Conservation (phyloP, 2,113 vertebrate genomes). For the Pardalotus punctatus region DNA sequence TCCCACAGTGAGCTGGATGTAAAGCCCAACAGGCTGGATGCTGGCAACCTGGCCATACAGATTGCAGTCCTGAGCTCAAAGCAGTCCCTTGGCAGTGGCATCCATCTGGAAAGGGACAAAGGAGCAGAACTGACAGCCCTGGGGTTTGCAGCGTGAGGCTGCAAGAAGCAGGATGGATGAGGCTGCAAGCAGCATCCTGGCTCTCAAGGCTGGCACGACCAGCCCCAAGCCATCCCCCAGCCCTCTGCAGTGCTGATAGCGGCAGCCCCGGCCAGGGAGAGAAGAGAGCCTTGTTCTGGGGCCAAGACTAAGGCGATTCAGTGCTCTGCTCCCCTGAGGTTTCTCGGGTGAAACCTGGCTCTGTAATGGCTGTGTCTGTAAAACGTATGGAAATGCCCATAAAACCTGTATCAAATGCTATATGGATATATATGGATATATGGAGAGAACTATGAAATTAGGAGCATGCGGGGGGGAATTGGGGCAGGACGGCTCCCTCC, state of each 20-base stretch:
- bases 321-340: constrained; percentile 72
- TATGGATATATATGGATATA: constrained; percentile 76
- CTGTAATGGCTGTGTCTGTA: constrained; percentile 80
- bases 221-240: constrained; percentile 40
- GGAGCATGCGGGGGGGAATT: constrained; percentile 68
- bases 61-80: background rate
- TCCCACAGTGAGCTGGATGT: background rate
- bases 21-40: background rate
- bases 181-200: background rate
- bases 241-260: constrained; percentile 63
- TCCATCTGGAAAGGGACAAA: background rate
- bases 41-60: background rate
- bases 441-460: constrained; percentile 79
- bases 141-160: background rate
- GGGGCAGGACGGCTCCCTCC: constrained; percentile 49
- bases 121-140: background rate
- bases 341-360: constrained; percentile 78
- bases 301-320: constrained; percentile 78
- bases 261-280: constrained; percentile 60
- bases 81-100: background rate
- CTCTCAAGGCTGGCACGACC: constrained; percentile 14
- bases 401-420: constrained; percentile 80
- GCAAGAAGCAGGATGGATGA: background rate
- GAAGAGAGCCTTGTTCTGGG: constrained; percentile 82
- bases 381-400: constrained; percentile 83